phyloP scores from a whole-genome alignment of 2,113 vertebrate species.

The Nothoprocta pentlandii region DNA sequence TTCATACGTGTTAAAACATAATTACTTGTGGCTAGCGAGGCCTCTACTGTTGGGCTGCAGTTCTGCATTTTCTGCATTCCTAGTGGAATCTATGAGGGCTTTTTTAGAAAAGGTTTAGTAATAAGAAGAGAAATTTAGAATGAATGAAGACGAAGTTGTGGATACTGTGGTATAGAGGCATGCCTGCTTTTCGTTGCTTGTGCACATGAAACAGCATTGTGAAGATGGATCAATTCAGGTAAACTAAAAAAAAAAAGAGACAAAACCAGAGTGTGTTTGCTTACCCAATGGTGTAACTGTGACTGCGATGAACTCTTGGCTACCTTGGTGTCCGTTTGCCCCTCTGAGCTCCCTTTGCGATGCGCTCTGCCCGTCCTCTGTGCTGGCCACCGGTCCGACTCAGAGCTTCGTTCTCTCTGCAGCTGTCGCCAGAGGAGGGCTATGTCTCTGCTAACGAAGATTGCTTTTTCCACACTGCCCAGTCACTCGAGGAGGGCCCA shows the following conservation, averaged over 20 bases:
- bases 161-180: neutral
- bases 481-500: constrained; percentile 84
- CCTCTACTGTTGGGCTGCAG: neutral
- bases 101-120: neutral
- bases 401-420: constrained; percentile 83
- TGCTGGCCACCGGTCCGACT: constrained; percentile 43
- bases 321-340: constrained; percentile 6
- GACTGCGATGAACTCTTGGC: neutral
- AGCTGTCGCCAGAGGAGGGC: constrained; percentile 92
- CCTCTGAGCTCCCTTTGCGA: neutral
- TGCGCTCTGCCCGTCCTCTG: neutral
- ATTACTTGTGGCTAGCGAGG: neutral
- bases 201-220: neutral
- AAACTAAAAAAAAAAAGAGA: neutral
- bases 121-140: neutral
- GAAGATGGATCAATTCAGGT: neutral
- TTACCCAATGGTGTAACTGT: neutral
- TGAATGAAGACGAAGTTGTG: neutral
- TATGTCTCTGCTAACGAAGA: constrained; percentile 88
- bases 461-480: constrained; percentile 85
- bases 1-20: neutral
- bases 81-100: neutral
- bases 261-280: neutral
- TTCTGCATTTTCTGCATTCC: neutral
- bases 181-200: neutral